Conservation (phyloP, 1,140 invertebrate species). For the Drosophila sulfurigaster region DNA sequence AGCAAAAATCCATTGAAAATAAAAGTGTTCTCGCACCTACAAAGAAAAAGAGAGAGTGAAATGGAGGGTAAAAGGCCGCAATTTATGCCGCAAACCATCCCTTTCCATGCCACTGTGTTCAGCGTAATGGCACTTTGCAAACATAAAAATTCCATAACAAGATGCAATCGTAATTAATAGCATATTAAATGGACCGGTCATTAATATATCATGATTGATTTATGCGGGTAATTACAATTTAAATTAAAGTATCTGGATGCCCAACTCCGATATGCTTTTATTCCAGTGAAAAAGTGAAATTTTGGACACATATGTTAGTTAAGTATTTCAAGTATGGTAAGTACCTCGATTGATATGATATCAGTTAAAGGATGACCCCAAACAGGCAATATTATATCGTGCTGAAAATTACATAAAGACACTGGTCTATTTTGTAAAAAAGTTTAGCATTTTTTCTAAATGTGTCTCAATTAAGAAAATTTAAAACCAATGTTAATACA, state of each 20-base stretch:
- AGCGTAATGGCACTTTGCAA: slow-evolving; percentile 59
- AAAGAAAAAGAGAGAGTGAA: not conserved
- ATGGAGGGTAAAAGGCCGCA: not conserved
- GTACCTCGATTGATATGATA: too few species aligned
- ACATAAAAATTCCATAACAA: slow-evolving; percentile 57
- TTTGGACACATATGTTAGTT: too few species aligned
- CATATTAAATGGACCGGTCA: slow-evolving; percentile 68
- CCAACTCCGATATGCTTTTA: not conserved
- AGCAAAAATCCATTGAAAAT: slow-evolving; percentile 23
- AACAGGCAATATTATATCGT: too few species aligned
- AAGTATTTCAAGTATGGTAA: too few species aligned
- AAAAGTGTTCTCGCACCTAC: not conserved
- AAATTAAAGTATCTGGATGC: not conserved
- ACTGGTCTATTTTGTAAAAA: too few species aligned
- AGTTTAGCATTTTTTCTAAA: too few species aligned
- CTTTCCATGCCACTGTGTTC: not conserved
- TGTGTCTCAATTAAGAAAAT: too few species aligned
- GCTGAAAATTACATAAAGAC: too few species aligned
- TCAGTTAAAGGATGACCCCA: too few species aligned
- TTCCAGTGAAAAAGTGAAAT: not conserved
- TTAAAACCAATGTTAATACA: too few species aligned
- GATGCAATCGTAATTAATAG: slow-evolving; percentile 77
- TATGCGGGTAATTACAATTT: slow-evolving; percentile 72
- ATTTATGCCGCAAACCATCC: not conserved
- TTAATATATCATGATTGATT: slow-evolving; percentile 77